Percentiles rank a stretch among this genome's conserved stretches.
Evolutionary conservation across 2,888 invertebrate genomes (phyloP).

Genomic region (Frankliniella fusca): DNA sequence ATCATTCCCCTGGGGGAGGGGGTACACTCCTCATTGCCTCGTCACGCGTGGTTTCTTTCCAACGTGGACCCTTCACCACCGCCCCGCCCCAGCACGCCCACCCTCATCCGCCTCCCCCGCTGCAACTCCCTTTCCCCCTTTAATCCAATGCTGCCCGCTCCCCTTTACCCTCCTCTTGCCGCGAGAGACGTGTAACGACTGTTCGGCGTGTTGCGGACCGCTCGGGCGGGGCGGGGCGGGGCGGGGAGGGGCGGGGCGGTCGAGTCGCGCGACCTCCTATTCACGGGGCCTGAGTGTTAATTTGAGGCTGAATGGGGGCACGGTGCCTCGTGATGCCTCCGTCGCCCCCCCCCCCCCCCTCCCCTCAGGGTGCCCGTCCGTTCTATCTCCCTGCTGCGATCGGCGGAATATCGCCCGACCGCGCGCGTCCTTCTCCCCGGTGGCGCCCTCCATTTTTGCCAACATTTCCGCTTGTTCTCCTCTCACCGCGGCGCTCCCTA

Average conservation of each 20-base stretch:
- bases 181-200: too few species aligned
- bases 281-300: slow-evolving; percentile 11
- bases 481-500: too few species aligned
- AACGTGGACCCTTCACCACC: background rate
- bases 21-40: too few species aligned
- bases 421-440: too few species aligned
- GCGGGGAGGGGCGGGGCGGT: background rate
- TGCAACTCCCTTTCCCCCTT: background rate
- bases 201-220: background rate
- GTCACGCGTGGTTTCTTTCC: too few species aligned
- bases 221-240: background rate
- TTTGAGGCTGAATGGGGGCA: slow-evolving; percentile 12
- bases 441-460: too few species aligned
- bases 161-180: too few species aligned
- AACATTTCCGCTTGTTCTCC: too few species aligned
- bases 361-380: background rate
- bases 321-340: background rate
- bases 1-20: too few species aligned
- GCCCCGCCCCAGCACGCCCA: background rate
- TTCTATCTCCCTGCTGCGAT: background rate
- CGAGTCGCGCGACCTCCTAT: background rate
- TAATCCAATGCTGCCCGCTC: background rate
- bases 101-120: background rate
- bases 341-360: background rate
- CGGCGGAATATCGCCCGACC: too few species aligned